A percentile compares a stretch with the other conserved stretches of the same genome.
phyloP scores from a whole-genome alignment of 2,888 invertebrate genomes.

The Coelopa pilipes region DNA sequence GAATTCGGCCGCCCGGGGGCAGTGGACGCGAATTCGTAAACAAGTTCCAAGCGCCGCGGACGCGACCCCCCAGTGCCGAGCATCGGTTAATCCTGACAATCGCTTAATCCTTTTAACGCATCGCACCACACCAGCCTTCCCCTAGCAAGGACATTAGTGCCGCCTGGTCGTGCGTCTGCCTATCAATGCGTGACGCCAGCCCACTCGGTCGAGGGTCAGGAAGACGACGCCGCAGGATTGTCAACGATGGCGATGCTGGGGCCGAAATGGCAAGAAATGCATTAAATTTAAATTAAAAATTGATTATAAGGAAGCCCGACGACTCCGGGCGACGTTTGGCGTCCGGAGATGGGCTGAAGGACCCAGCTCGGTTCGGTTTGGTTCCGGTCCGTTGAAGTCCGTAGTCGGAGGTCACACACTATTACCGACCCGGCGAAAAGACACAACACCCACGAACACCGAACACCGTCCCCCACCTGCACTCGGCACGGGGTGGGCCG shows the following conservation, averaged over 20 bases:
- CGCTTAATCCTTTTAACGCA: conserved; percentile 57
- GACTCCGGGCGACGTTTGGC: neutral
- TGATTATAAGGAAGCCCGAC: conserved; percentile 56
- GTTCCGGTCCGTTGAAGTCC: neutral
- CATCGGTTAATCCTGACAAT: conserved; percentile 51
- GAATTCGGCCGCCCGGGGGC: too few relatives aligned
- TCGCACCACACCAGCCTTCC: neutral
- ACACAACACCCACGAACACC: neutral
- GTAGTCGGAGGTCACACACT: conserved; percentile 53
- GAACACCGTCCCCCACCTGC: neutral
- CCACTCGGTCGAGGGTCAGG: neutral
- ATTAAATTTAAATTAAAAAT: conserved; percentile 62
- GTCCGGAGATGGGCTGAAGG: neutral
- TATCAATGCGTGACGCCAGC: conserved; percentile 54
- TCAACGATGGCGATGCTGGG: neutral
- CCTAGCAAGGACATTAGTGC: conserved; percentile 50
- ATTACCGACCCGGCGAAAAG: conserved; percentile 48
- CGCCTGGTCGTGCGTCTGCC: conserved; percentile 55
- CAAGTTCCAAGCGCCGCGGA: too few relatives aligned
- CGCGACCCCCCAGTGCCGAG: neutral
- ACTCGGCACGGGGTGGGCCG: neutral
- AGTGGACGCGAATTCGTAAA: too few relatives aligned
- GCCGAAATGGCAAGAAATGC: conserved; percentile 43
- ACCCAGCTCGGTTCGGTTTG: neutral
- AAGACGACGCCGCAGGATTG: conserved; percentile 9